Percentiles rank a stretch among this genome's conserved stretches.
Conservation (phyloP, 1,140 invertebrate species). For the Zaprionus vittiger region DNA sequence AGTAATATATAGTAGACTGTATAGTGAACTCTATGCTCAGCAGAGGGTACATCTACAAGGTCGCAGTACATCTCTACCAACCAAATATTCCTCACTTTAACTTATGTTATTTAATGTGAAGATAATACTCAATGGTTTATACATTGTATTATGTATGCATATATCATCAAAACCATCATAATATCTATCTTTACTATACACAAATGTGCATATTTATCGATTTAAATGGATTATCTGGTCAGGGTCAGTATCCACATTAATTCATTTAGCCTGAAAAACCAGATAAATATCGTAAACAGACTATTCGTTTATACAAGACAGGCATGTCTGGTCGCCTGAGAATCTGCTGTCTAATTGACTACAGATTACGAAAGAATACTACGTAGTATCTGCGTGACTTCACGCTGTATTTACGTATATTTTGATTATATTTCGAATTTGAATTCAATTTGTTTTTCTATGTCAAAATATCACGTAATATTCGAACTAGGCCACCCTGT, state of each 20-base stretch:
- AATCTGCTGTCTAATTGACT: slow-evolving; percentile 1
- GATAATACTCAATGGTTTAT: no score
- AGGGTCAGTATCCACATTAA: background rate
- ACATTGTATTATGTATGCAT: background rate
- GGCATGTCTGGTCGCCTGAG: background rate
- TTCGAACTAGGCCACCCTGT: background rate
- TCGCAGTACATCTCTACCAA: no score
- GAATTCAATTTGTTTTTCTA: background rate
- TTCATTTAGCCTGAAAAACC: background rate
- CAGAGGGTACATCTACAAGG: no score
- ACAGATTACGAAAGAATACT: background rate
- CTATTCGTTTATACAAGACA: background rate
- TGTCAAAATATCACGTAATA: background rate
- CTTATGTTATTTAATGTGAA: no score
- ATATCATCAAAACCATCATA: background rate
- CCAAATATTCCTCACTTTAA: no score
- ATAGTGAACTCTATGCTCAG: no score
- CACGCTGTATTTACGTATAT: background rate
- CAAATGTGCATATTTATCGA: background rate
- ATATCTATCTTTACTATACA: background rate
- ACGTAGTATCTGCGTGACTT: background rate
- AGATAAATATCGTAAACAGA: slow-evolving; percentile 5
- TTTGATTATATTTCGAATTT: background rate
- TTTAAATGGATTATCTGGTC: background rate
- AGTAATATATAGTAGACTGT: no score